Conservation (phyloP, 1,140 invertebrate genomes). For the Odontomachus brunneus region DNA sequence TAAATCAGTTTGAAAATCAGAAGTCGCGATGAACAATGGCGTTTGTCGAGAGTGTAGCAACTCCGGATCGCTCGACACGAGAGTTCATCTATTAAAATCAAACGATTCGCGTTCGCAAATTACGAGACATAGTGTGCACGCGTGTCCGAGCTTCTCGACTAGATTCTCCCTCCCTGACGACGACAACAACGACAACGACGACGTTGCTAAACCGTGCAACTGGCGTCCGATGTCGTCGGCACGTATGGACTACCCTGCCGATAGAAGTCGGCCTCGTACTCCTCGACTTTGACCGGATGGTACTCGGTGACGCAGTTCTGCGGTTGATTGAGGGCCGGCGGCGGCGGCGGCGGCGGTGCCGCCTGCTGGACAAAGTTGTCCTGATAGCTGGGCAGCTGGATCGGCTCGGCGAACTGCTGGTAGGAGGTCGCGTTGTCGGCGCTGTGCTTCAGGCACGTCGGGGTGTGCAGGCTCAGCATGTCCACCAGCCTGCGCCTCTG, state of each 20-base stretch:
- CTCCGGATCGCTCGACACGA: too few species aligned
- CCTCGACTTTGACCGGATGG: slow-evolving; percentile 81
- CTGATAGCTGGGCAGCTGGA: slow-evolving; percentile 81
- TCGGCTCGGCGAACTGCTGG: slow-evolving; percentile 79
- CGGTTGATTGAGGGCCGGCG: slow-evolving; percentile 78
- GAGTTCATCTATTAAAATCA: too few species aligned
- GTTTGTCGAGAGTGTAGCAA: too few species aligned
- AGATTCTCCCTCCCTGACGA: slow-evolving; percentile 36
- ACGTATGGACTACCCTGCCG: slow-evolving; percentile 81
- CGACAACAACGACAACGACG: slow-evolving; percentile 40
- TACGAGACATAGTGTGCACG: too few species aligned
- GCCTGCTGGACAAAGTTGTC: slow-evolving; percentile 78
- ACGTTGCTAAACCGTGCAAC: slow-evolving; percentile 81
- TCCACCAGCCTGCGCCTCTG: slow-evolving; percentile 90
- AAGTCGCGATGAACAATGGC: too few species aligned
- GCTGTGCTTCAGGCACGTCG: slow-evolving; percentile 89
- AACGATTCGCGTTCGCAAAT: too few species aligned
- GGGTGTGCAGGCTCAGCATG: slow-evolving; percentile 90
- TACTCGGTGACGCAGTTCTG: slow-evolving; percentile 82
- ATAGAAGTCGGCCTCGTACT: slow-evolving; percentile 81
- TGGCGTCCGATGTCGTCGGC: slow-evolving; percentile 78
- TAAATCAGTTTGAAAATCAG: too few species aligned
- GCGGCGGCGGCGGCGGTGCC: slow-evolving; percentile 51
- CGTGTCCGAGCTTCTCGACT: slow-evolving; percentile 9
- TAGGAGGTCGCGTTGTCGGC: slow-evolving; percentile 77